These are phyloP conservation scores for Ceyx margarethae DNA, from an alignment of 2,113 vertebrate genomes.

Conservation along the genomic window DNA sequence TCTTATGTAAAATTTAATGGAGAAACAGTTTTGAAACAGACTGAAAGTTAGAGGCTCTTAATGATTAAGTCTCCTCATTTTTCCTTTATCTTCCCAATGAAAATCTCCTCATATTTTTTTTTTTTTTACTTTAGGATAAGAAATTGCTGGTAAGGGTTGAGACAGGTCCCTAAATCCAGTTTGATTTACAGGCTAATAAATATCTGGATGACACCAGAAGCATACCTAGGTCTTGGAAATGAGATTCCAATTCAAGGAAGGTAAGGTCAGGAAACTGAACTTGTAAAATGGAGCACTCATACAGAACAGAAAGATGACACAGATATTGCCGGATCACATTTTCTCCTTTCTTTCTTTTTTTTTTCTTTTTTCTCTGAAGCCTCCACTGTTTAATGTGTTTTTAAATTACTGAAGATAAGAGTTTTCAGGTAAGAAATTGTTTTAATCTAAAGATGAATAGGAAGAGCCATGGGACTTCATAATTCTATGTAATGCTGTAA, in stretches of 20 bases:
- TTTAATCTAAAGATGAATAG: neutral
- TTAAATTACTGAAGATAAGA: neutral
- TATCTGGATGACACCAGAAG: neutral
- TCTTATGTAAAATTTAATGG: neutral
- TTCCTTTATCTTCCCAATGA: neutral
- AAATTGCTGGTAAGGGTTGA: neutral
- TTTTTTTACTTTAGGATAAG: neutral
- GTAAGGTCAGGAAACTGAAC: neutral
- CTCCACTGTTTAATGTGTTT: neutral
- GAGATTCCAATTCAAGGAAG: neutral
- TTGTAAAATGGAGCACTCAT: neutral
- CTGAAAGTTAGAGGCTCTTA: neutral
- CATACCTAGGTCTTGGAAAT: neutral
- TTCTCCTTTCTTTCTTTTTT: neutral
- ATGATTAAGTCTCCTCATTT: neutral
- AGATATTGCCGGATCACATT: neutral
- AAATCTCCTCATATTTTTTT: accelerated
- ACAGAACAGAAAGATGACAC: neutral
- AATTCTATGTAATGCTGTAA: neutral
- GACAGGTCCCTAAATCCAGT: neutral
- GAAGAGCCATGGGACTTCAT: neutral
- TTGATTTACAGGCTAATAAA: neutral
- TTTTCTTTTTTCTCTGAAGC: neutral
- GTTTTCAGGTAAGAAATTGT: neutral
- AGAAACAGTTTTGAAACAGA: neutral